phyloP scores from a whole-genome alignment of 2,888 invertebrate species.

The Drosophila antonietae region DNA sequence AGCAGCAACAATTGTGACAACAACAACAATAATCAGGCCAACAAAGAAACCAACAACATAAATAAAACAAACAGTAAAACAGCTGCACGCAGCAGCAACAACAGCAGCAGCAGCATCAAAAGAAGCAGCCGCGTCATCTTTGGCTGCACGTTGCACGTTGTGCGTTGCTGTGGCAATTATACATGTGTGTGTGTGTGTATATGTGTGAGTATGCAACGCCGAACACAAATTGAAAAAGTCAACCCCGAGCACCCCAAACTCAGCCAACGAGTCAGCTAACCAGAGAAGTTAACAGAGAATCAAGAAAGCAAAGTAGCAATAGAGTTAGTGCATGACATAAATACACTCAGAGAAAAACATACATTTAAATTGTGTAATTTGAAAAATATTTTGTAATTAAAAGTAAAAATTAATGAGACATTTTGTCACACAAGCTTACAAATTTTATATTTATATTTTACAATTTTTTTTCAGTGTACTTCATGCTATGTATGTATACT shows the following conservation, averaged over 20 bases:
- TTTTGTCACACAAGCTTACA: background rate
- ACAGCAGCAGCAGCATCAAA: conserved; percentile 53
- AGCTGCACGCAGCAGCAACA: conserved; percentile 45
- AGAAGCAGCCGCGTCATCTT: conserved; percentile 61
- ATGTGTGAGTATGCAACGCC: conserved; percentile 44
- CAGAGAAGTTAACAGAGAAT: conserved; percentile 32
- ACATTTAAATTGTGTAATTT: background rate
- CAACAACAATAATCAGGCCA: conserved; percentile 33
- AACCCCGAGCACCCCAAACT: conserved; percentile 41
- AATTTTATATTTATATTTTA: background rate
- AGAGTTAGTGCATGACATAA: conserved; percentile 35
- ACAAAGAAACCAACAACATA: conserved; percentile 37
- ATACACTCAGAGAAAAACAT: conserved; percentile 6
- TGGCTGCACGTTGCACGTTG: conserved; percentile 40
- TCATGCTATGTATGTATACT: background rate
- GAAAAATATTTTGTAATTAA: no score
- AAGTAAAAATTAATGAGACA: background rate
- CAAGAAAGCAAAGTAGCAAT: conserved; percentile 22
- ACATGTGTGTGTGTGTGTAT: conserved; percentile 29
- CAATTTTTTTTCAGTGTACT: conserved; percentile 11
- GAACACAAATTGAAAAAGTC: conserved; percentile 76
- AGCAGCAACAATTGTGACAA: conserved; percentile 27
- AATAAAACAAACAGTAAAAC: conserved; percentile 46
- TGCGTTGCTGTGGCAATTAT: conserved; percentile 53
- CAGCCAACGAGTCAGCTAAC: conserved; percentile 23